Evolutionary conservation across 2,888 invertebrate genomes (phyloP).

Genomic region (Seira ritae): DNA sequence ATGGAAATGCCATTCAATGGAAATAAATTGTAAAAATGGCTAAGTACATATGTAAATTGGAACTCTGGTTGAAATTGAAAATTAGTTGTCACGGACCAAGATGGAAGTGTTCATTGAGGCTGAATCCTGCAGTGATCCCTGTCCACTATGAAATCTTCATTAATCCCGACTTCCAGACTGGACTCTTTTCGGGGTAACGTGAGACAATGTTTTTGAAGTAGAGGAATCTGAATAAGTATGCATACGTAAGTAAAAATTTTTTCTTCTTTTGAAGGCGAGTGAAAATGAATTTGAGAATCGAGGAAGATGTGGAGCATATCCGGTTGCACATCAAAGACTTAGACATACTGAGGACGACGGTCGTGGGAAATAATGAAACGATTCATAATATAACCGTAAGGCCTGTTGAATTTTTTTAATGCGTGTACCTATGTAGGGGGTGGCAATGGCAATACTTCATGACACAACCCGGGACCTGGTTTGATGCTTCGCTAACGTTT

Average conservation of each 20-base stretch:
- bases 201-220: too few species aligned
- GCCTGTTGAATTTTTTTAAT: too few species aligned
- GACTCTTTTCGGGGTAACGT: slow-evolving; percentile 79
- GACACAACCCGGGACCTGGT: too few species aligned
- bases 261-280: slow-evolving; percentile 58
- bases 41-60: too few species aligned
- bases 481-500: too few species aligned
- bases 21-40: too few species aligned
- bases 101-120: slow-evolving; percentile 76
- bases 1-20: too few species aligned
- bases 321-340: slow-evolving; percentile 76
- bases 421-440: too few species aligned
- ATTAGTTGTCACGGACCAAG: slow-evolving; percentile 57
- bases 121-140: slow-evolving; percentile 81
- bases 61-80: too few species aligned
- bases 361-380: slow-evolving; percentile 3
- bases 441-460: too few species aligned
- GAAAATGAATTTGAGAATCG: slow-evolving; percentile 74
- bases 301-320: slow-evolving; percentile 74
- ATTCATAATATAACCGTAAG: slow-evolving; percentile 50
- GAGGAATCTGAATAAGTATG: too few species aligned
- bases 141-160: slow-evolving; percentile 82
- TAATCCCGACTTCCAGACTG: slow-evolving; percentile 81
- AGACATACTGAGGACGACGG: slow-evolving; percentile 75
- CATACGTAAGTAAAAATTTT: too few species aligned